These are phyloP conservation scores for Axis porcinus DNA, from an alignment of 2,113 vertebrate genomes.

Conservation along the genomic window DNA sequence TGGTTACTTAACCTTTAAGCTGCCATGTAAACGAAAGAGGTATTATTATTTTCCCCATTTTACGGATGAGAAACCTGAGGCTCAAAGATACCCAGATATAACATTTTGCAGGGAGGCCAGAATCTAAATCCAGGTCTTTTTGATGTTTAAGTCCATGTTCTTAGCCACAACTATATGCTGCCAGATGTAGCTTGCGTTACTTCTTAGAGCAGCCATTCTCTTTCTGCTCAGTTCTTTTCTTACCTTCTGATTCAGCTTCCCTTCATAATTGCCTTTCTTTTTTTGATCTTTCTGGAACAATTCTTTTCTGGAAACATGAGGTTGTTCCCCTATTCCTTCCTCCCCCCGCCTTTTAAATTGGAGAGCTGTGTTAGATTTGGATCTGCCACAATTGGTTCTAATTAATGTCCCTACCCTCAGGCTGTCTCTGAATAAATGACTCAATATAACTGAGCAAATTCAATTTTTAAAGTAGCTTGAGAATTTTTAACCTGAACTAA, in stretches of 20 bases:
- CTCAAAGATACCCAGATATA: neutral
- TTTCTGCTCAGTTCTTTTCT: slow-evolving; percentile 6
- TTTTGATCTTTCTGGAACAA: slow-evolving; percentile 36
- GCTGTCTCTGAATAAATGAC: slow-evolving; percentile 57
- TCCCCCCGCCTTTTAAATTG: slow-evolving; percentile 24
- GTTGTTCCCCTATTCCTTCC: neutral
- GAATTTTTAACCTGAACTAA: slow-evolving; percentile 56
- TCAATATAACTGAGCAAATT: slow-evolving; percentile 58
- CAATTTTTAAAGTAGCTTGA: slow-evolving; percentile 59
- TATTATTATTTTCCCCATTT: slow-evolving; percentile 11
- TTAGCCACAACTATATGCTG: neutral
- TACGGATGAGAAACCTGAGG: neutral
- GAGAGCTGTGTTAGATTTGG: slow-evolving; percentile 47
- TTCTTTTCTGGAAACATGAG: slow-evolving; percentile 27
- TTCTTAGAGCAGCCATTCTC: neutral
- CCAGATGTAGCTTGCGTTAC: neutral
- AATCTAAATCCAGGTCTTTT: neutral
- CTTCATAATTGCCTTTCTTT: neutral
- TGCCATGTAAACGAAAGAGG: neutral
- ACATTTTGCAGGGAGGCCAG: neutral
- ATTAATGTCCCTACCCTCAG: slow-evolving; percentile 59
- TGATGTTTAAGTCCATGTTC: neutral
- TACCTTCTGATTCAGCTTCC: neutral
- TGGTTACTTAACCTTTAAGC: neutral
- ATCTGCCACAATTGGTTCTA: slow-evolving; percentile 51